A percentile compares a stretch with the other conserved stretches of the same genome.
phyloP scores from a whole-genome alignment of 2,797 vertebrate genomes.

The Phylloscopus collybita region DNA sequence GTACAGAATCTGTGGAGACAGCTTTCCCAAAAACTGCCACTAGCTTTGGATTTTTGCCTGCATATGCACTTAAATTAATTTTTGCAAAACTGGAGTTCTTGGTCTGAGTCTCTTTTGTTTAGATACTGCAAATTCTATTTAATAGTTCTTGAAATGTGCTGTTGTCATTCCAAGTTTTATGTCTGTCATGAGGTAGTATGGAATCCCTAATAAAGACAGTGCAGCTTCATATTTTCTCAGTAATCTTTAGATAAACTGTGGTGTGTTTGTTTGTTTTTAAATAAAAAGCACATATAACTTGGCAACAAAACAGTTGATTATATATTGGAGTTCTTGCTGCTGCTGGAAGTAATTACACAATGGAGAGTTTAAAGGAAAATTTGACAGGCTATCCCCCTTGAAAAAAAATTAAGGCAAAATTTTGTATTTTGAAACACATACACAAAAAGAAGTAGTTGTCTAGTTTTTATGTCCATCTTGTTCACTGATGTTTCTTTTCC shows the following conservation, averaged over 20 bases:
- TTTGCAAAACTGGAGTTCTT: not conserved
- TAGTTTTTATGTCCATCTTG: not conserved
- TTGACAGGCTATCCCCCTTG: not conserved
- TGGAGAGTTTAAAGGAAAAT: not conserved
- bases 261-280: not conserved
- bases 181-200: not conserved
- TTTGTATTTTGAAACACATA: not conserved
- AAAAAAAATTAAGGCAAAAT: not conserved
- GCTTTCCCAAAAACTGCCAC: slow-evolving; percentile 38
- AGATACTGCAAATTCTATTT: not conserved
- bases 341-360: not conserved
- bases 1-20: slow-evolving; percentile 26
- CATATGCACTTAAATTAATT: not conserved
- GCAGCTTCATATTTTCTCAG: not conserved
- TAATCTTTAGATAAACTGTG: not conserved
- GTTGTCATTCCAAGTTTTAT: not conserved
- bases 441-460: not conserved
- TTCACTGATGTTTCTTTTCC: not conserved
- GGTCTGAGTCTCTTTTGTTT: not conserved
- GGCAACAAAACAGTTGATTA: not conserved
- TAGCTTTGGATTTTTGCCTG: slow-evolving; percentile 24
- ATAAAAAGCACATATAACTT: not conserved
- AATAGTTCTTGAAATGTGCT: not conserved
- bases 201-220: not conserved
- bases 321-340: not conserved